phyloP scores from a whole-genome alignment of 2,888 invertebrate species.

The Phyllotreta striolata region DNA sequence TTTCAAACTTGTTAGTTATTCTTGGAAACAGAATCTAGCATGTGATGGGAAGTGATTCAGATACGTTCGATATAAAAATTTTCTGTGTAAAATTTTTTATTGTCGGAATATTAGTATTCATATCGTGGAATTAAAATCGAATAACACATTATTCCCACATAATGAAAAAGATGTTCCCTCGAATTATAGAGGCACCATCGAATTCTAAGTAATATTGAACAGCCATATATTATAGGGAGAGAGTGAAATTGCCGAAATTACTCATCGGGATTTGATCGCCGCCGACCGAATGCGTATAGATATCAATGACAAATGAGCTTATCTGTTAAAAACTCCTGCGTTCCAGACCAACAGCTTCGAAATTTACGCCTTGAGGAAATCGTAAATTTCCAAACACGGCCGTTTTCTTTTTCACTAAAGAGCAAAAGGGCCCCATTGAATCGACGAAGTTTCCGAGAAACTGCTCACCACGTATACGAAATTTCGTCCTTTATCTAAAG shows the following conservation, averaged over 20 bases:
- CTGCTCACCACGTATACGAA: conserved; percentile 44
- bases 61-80: too few relatives aligned
- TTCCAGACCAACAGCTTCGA: conserved; percentile 56
- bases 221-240: conserved; percentile 31
- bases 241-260: conserved; percentile 52
- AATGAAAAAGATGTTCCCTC: neutral
- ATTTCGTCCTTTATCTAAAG: conserved; percentile 13
- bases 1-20: too few relatives aligned
- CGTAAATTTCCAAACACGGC: conserved; percentile 56
- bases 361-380: conserved; percentile 57
- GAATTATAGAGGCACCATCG: conserved; percentile 4
- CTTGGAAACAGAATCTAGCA: too few relatives aligned
- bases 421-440: conserved; percentile 50
- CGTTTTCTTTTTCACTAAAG: conserved; percentile 55
- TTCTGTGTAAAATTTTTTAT: too few relatives aligned
- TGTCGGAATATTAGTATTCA: too few relatives aligned
- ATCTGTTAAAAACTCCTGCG: conserved; percentile 59
- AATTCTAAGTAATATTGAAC: conserved; percentile 25
- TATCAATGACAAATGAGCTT: conserved; percentile 58
- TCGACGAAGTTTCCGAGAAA: conserved; percentile 47
- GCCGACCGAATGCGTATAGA: conserved; percentile 51
- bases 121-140: too few relatives aligned
- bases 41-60: too few relatives aligned
- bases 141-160: too few relatives aligned
- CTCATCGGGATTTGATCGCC: conserved; percentile 52